phyloP scores from a whole-genome alignment of 1,140 invertebrate species.

The Scaptomyza graminum region DNA sequence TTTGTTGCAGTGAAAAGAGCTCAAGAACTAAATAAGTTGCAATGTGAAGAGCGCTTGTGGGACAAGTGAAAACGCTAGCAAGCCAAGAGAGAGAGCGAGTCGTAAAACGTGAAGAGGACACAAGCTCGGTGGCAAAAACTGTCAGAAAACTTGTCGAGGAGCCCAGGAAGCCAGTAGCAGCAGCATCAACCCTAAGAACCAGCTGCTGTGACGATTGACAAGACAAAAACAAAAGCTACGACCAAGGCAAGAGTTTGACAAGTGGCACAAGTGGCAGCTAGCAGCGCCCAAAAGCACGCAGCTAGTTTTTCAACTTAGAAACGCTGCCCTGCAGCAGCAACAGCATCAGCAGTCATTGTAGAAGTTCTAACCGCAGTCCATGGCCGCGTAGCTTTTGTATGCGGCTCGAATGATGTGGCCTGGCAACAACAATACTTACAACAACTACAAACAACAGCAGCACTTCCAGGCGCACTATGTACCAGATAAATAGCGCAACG shows the following conservation, averaged over 20 bases:
- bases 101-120: constrained; percentile 14
- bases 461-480: constrained; percentile 56
- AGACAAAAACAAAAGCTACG: constrained; percentile 69
- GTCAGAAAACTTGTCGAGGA: constrained; percentile 46
- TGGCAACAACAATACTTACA: constrained; percentile 9
- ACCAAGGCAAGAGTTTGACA: constrained; percentile 47
- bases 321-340: neutral
- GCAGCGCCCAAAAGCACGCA: constrained; percentile 36
- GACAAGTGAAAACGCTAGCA: constrained; percentile 62
- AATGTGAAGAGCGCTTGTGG: constrained; percentile 72
- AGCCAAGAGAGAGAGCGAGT: constrained; percentile 33
- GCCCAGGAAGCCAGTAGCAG: constrained; percentile 21
- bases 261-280: constrained; percentile 60
- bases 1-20: constrained; percentile 58
- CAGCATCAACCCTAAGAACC: constrained; percentile 31
- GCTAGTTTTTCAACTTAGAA: constrained; percentile 22
- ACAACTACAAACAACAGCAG: constrained; percentile 27
- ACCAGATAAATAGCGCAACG: constrained; percentile 56
- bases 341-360: neutral
- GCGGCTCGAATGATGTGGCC: constrained; percentile 34
- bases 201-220: constrained; percentile 72
- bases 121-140: constrained; percentile 13
- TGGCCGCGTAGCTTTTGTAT: constrained; percentile 48
- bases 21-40: constrained; percentile 74
- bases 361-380: constrained; percentile 13